Conservation (phyloP, 2,797 vertebrate genomes). For the Peromyscus melanophrys region DNA sequence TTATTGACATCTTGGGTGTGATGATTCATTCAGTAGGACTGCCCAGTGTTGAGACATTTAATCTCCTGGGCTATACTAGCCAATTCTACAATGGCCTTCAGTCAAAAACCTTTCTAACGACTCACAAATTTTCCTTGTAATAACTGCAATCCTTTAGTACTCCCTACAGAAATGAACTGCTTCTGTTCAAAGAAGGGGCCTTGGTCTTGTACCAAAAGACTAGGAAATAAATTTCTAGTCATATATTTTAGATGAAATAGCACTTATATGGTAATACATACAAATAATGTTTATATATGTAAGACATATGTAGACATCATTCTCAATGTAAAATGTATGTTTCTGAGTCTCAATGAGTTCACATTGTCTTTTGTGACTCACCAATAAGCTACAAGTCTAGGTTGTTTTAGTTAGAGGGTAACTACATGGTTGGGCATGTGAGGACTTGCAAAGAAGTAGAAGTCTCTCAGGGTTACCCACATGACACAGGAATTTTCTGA, state of each 20-base stretch:
- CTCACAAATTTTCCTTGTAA: background rate
- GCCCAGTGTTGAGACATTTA: background rate
- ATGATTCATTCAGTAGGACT: background rate
- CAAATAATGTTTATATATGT: background rate
- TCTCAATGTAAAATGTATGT: background rate
- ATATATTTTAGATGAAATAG: constrained; percentile 1
- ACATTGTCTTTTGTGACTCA: constrained; percentile 9
- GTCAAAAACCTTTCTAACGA: background rate
- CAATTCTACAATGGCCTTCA: too few species aligned
- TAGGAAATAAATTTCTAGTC: background rate
- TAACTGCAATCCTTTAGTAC: background rate
- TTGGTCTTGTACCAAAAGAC: background rate
- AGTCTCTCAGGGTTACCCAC: background rate
- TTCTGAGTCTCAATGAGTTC: too few species aligned
- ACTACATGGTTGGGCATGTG: background rate
- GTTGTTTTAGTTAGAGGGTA: background rate
- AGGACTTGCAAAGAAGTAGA: background rate
- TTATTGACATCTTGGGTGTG: background rate
- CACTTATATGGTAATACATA: background rate
- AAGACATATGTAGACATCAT: background rate
- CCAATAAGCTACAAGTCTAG: background rate
- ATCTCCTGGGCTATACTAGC: background rate
- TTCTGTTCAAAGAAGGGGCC: background rate
- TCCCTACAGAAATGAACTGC: background rate
- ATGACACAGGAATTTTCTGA: constrained; percentile 1